Conservation (phyloP, 2,888 invertebrate genomes). For the Julus scanicus region DNA sequence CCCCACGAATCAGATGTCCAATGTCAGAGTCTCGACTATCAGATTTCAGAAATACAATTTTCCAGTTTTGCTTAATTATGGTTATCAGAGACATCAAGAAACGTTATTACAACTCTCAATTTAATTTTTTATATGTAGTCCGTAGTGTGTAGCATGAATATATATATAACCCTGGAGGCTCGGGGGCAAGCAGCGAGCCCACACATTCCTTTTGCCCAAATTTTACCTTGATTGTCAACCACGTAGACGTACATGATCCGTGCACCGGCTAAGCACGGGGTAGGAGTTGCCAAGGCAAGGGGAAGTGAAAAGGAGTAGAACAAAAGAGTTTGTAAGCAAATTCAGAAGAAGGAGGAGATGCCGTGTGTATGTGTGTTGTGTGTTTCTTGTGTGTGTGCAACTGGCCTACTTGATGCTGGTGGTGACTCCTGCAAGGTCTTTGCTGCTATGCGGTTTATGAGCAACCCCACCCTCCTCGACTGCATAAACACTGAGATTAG, state of each 20-base stretch:
- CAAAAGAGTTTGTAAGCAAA: conserved; percentile 32
- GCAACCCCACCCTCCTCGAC: conserved; percentile 26
- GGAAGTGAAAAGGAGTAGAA: conserved; percentile 36
- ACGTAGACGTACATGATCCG: conserved; percentile 47
- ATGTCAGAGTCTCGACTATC: background rate
- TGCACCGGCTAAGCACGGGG: conserved; percentile 1
- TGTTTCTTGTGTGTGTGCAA: background rate
- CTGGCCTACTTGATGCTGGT: conserved; percentile 40
- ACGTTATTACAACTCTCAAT: background rate
- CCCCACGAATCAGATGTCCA: background rate
- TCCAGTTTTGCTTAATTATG: conserved; percentile 8
- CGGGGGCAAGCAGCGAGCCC: conserved; percentile 14
- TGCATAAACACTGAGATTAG: conserved; percentile 6
- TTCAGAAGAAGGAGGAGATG: conserved; percentile 43
- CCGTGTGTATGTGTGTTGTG: background rate
- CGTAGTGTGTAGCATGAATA: background rate
- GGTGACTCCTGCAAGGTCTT: conserved; percentile 40
- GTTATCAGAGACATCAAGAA: conserved; percentile 27
- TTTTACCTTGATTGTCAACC: conserved; percentile 47
- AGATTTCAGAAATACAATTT: background rate
- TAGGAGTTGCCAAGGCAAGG: conserved; percentile 45
- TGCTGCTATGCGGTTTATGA: conserved; percentile 7
- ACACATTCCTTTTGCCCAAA: conserved; percentile 18
- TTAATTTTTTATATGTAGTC: background rate
- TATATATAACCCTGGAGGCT: conserved; percentile 7